Conservation (phyloP, 2,888 invertebrate genomes). For the Falcaria lacertinaria region DNA sequence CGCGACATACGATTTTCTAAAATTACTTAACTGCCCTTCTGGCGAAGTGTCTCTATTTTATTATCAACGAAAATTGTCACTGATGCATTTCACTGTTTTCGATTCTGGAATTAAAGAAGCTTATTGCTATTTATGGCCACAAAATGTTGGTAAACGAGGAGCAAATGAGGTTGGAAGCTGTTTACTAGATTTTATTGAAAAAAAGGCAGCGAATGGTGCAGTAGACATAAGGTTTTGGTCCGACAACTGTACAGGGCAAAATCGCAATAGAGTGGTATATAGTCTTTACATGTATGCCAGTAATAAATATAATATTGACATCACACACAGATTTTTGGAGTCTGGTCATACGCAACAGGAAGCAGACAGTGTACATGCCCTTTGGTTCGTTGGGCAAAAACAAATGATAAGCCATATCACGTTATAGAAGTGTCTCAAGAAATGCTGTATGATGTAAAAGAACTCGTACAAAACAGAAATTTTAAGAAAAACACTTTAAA, state of each 20-base stretch:
- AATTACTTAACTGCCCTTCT: not conserved
- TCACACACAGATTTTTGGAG: not conserved
- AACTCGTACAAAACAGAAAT: not conserved
- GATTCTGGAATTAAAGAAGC: not conserved
- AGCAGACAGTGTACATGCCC: not conserved
- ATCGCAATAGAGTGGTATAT: no score
- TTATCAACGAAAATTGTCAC: not conserved
- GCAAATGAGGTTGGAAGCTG: not conserved
- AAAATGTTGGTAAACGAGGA: not conserved
- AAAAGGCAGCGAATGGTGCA: not conserved
- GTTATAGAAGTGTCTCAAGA: not conserved
- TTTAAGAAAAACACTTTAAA: no score
- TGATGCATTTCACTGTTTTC: not conserved
- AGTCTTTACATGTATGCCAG: no score
- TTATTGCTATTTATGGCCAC: not conserved
- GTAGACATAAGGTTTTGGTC: not conserved
- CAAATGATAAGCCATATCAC: not conserved
- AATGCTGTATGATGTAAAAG: not conserved
- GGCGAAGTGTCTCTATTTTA: not conserved
- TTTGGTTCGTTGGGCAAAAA: not conserved
- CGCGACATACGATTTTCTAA: not conserved
- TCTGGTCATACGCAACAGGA: not conserved
- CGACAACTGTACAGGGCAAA: not conserved
- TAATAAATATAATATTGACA: not conserved
- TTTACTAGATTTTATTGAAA: not conserved